Conservation (phyloP, 2,113 vertebrate species). For the Amia ocellicauda region DNA sequence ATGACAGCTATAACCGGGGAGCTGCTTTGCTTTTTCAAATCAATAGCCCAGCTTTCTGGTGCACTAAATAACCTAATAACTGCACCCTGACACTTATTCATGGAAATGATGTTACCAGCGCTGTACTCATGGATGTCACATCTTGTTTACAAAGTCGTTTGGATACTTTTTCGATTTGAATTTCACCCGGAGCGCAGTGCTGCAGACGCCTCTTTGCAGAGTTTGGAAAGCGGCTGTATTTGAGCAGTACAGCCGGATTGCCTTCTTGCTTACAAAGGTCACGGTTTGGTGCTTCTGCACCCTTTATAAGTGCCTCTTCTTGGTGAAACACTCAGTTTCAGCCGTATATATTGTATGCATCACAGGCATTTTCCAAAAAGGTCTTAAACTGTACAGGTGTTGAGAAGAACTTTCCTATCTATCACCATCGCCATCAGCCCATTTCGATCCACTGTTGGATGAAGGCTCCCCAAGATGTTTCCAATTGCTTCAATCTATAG, state of each 20-base stretch:
- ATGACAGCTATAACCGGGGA: conserved; percentile 62
- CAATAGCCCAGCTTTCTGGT: conserved; percentile 59
- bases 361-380: no score
- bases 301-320: no score
- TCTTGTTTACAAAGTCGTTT: conserved; percentile 60
- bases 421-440: no score
- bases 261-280: conserved; percentile 15
- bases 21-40: conserved; percentile 60
- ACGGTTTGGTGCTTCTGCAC: no score
- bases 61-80: conserved; percentile 65
- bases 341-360: no score
- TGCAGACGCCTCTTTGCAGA: conserved; percentile 8
- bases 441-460: no score
- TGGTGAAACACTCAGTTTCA: no score
- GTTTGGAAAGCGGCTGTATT: conserved; percentile 19
- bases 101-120: conserved; percentile 45
- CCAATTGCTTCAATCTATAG: no score
- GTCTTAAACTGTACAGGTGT: no score
- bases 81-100: conserved; percentile 58
- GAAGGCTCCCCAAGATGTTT: no score
- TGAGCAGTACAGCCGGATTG: conserved; percentile 16
- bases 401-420: no score
- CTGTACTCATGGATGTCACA: conserved; percentile 39
- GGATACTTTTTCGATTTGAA: conserved; percentile 39
- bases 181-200: conserved; percentile 30